Evolutionary conservation across 2,797 vertebrate species (phyloP).

Genomic region (Pangasius sanitwongsei): DNA sequence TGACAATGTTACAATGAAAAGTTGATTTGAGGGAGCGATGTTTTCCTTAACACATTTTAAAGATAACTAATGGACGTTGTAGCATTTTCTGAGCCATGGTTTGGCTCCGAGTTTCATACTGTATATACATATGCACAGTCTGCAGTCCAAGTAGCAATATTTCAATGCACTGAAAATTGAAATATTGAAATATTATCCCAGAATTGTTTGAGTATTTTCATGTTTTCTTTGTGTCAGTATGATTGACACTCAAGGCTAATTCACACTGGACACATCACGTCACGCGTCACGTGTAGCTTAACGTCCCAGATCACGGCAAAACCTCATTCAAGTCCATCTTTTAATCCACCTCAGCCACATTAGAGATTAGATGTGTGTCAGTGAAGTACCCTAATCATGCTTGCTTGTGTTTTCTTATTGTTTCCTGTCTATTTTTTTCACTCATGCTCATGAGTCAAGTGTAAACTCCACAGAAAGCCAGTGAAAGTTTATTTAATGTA

Average conservation of each 20-base stretch:
- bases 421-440: neutral
- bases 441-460: neutral
- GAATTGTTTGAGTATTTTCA: neutral
- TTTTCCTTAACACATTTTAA: neutral
- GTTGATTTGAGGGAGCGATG: neutral
- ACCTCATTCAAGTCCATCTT: neutral
- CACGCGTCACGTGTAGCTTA: neutral
- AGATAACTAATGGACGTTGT: constrained; percentile 15
- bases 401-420: neutral
- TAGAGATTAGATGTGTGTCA: neutral
- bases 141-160: constrained; percentile 42
- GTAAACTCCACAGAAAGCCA: neutral
- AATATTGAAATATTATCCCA: constrained; percentile 15
- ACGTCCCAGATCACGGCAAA: neutral
- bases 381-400: neutral
- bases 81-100: constrained; percentile 31
- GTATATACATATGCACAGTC: constrained; percentile 38
- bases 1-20: neutral
- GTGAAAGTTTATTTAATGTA: neutral
- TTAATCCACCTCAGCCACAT: neutral
- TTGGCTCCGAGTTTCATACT: constrained; percentile 22
- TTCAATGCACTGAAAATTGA: constrained; percentile 29
- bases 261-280: neutral
- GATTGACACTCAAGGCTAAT: neutral
- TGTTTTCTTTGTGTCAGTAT: neutral